phyloP scores from a whole-genome alignment of 2,888 invertebrate genomes.

The Ophion costatus region DNA sequence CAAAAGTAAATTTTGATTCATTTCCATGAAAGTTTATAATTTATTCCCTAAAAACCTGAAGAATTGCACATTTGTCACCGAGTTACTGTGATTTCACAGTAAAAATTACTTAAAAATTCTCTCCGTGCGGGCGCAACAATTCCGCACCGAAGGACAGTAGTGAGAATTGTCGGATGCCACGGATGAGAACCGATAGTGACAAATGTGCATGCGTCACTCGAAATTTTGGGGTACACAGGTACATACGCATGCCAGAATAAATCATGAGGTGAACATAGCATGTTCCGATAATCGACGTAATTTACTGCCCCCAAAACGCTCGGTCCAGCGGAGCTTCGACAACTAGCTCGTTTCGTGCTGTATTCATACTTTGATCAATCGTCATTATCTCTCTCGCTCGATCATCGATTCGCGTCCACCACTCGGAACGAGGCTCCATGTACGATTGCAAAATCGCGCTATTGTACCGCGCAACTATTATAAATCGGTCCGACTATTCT shows the following conservation, averaged over 20 bases:
- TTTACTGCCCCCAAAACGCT: constrained; percentile 53
- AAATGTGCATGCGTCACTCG: constrained; percentile 29
- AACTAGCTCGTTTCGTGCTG: constrained; percentile 14
- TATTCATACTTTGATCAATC: constrained; percentile 48
- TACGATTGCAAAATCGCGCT: constrained; percentile 13
- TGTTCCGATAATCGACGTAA: constrained; percentile 57
- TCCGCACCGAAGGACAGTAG: constrained; percentile 35
- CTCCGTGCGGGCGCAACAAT: constrained; percentile 42
- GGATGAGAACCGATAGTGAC: constrained; percentile 44
- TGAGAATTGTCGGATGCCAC: constrained; percentile 34
- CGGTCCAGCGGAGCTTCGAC: constrained; percentile 22
- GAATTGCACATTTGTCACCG: no score
- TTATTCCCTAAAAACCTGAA: no score
- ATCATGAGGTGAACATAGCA: constrained; percentile 24
- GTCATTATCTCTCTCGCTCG: constrained; percentile 38
- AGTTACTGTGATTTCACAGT: no score
- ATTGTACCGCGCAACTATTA: constrained; percentile 18
- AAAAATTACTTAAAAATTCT: no score
- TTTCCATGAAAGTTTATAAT: no score
- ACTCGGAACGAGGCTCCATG: not conserved
- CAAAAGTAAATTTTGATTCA: no score
- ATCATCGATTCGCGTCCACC: constrained; percentile 27
- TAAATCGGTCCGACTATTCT: not conserved
- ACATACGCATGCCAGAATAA: constrained; percentile 4
- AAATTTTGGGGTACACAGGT: constrained; percentile 32